phyloP scores from a whole-genome alignment of 2,888 invertebrate species.

The Lasioglossum oenotherae region DNA sequence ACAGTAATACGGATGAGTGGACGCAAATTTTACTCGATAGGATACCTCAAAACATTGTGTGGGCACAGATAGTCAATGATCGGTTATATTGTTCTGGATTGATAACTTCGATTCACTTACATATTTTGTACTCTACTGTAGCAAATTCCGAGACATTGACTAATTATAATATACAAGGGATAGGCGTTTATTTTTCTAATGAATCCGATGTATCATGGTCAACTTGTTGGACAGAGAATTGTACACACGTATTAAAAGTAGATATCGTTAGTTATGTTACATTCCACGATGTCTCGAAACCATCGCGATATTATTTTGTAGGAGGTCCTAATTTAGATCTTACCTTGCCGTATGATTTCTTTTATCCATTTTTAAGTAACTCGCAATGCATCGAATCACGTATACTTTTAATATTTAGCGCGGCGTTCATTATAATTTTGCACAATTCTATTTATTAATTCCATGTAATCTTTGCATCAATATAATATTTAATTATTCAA shows the following conservation, averaged over 20 bases:
- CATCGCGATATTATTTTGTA: slow-evolving; percentile 85
- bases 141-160: slow-evolving; percentile 74
- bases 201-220: slow-evolving; percentile 75
- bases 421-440: slow-evolving; percentile 6
- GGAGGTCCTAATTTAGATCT: slow-evolving; percentile 88
- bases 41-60: slow-evolving; percentile 74
- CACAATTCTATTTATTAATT: slow-evolving; percentile 36
- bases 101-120: slow-evolving; percentile 77
- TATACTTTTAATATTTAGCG: slow-evolving; percentile 41
- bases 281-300: slow-evolving; percentile 85
- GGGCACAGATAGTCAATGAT: slow-evolving; percentile 70
- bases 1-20: slow-evolving; percentile 84
- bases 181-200: slow-evolving; percentile 76
- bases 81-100: slow-evolving; percentile 78
- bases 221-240: slow-evolving; percentile 75
- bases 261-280: slow-evolving; percentile 78
- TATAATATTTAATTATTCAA: background rate
- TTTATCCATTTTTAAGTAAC: slow-evolving; percentile 87
- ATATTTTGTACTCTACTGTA: slow-evolving; percentile 78
- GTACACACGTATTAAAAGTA: slow-evolving; percentile 70
- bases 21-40: slow-evolving; percentile 84
- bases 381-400: slow-evolving; percentile 30
- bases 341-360: slow-evolving; percentile 90
- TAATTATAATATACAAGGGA: slow-evolving; percentile 77
- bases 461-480: slow-evolving; percentile 7